Percentiles rank a stretch among this genome's conserved stretches.
Evolutionary conservation across 2,888 invertebrate genomes (phyloP).

Genomic region (Orthosia cruda): DNA sequence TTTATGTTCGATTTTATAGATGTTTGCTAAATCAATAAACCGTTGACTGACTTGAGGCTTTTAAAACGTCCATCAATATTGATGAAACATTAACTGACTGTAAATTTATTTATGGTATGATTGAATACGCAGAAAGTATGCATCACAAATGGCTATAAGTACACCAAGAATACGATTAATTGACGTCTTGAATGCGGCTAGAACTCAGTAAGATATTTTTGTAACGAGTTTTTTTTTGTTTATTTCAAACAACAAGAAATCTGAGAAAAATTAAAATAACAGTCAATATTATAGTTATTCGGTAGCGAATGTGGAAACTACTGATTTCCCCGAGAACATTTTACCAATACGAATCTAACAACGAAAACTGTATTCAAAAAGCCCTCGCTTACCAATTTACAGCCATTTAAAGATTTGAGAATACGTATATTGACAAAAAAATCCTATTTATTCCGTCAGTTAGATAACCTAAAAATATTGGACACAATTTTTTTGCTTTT

Average conservation of each 20-base stretch:
- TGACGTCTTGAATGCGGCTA: too few species aligned
- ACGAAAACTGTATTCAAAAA: conserved; percentile 7
- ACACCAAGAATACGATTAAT: too few species aligned
- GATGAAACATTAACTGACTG: background rate
- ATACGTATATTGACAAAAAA: too few species aligned
- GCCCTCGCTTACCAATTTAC: conserved; percentile 1
- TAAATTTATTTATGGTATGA: background rate
- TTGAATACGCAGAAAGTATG: background rate
- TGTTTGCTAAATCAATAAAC: background rate
- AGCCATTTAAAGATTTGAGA: background rate
- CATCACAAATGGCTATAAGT: too few species aligned
- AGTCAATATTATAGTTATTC: background rate
- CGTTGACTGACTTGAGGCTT: background rate
- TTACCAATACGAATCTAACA: background rate
- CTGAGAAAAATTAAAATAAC: too few species aligned
- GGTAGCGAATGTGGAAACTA: background rate
- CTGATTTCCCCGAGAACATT: background rate
- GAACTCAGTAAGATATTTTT: background rate
- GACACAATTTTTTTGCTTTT: too few species aligned
- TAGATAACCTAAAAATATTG: too few species aligned
- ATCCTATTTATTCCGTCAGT: too few species aligned
- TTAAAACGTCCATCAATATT: background rate
- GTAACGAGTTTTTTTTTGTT: background rate
- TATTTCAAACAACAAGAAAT: background rate
- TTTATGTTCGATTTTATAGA: background rate